Evolutionary conservation across 1,140 invertebrate species (phyloP).

Genomic region (Copidosoma floridanum): DNA sequence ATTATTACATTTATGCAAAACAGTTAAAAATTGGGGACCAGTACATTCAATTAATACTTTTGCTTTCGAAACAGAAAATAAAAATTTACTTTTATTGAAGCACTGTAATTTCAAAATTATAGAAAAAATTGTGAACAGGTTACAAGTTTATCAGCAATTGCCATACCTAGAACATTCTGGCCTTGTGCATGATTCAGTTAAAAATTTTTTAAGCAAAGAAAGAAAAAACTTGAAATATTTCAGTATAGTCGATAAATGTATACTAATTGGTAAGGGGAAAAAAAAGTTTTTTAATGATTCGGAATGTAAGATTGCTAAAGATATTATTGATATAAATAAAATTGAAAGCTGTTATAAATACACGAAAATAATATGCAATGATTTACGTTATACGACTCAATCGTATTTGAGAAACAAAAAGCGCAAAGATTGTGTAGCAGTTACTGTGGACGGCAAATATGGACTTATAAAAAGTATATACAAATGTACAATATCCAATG

Average conservation of each 20-base stretch:
- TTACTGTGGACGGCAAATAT: neutral
- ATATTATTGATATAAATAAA: neutral
- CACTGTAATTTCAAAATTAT: neutral
- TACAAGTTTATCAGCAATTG: neutral
- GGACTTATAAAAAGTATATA: neutral
- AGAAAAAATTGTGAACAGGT: neutral
- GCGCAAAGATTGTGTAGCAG: neutral
- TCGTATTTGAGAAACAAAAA: neutral
- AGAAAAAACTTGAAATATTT: neutral
- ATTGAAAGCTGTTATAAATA: neutral
- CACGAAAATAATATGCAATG: neutral
- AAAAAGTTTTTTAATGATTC: too few species aligned
- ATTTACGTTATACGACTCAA: neutral
- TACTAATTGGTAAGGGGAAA: neutral
- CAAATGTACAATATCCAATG: too few species aligned
- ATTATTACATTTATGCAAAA: conserved; percentile 22
- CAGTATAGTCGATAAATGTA: neutral
- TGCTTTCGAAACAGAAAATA: conserved; percentile 26
- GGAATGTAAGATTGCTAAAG: neutral
- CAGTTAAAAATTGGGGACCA: conserved; percentile 17
- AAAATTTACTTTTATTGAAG: neutral
- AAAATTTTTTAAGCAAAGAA: neutral
- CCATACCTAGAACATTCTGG: neutral
- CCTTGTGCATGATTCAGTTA: too few species aligned
- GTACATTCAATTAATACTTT: conserved; percentile 10